Percentiles rank a stretch among this genome's conserved stretches.
Evolutionary conservation across 2,113 vertebrate genomes (phyloP).

Genomic region (Pristiophorus japonicus): DNA sequence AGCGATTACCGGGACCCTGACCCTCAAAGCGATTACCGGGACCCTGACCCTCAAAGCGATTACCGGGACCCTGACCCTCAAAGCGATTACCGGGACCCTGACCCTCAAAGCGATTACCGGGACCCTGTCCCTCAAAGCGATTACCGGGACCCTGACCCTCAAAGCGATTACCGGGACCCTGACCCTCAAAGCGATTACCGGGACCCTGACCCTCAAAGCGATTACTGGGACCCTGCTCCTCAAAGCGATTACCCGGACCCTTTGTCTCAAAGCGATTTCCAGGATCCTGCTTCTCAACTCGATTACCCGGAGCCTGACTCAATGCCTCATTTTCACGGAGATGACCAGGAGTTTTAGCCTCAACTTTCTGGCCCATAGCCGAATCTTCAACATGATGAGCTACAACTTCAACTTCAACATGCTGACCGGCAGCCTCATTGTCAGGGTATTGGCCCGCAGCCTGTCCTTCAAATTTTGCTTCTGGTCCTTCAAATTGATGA

Average conservation of each 20-base stretch:
- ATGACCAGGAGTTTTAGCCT: neutral
- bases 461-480: slow-evolving; percentile 45
- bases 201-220: neutral
- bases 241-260: neutral
- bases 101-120: too few species aligned
- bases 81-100: too few species aligned
- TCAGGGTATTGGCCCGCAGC: neutral
- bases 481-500: slow-evolving; percentile 56
- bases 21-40: neutral
- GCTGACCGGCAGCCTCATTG: neutral
- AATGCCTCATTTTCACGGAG: neutral
- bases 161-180: neutral
- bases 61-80: too few species aligned
- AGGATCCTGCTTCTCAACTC: neutral
- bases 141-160: neutral
- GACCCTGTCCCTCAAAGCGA: too few species aligned
- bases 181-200: neutral
- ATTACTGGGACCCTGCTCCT: neutral
- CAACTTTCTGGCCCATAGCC: neutral
- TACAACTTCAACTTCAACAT: neutral
- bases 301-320: neutral
- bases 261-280: neutral
- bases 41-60: neutral
- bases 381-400: neutral
- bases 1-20: neutral